phyloP scores from a whole-genome alignment of 2,888 invertebrate species.

The Polydrusus pterygomalis region DNA sequence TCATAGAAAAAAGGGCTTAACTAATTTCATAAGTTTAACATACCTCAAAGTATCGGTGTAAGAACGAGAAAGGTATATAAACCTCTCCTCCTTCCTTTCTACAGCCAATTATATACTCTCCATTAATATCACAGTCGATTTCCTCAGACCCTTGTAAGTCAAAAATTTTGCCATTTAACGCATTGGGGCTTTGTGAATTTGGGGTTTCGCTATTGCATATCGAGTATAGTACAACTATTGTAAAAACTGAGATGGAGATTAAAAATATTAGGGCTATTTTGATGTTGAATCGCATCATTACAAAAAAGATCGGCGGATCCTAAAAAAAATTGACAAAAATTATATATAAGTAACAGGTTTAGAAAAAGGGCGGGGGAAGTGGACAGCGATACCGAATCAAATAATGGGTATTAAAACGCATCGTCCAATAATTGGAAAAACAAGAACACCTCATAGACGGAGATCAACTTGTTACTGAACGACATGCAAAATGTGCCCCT shows the following conservation, averaged over 20 bases:
- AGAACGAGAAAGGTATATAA: constrained; percentile 93
- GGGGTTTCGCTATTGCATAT: constrained; percentile 74
- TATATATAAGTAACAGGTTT: too few relatives aligned
- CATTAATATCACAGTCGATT: constrained; percentile 92
- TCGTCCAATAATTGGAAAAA: too few relatives aligned
- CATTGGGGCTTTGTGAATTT: constrained; percentile 28
- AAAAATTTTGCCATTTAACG: constrained; percentile 60
- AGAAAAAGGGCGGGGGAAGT: too few relatives aligned
- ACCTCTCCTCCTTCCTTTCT: constrained; percentile 81
- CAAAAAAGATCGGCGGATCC: constrained; percentile 73
- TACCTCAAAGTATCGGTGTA: constrained; percentile 94
- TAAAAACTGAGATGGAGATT: constrained; percentile 78
- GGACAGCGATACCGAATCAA: too few relatives aligned
- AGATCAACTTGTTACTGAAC: too few relatives aligned
- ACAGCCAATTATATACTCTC: constrained; percentile 77
- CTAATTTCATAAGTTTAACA: too few relatives aligned
- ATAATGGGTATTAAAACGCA: too few relatives aligned
- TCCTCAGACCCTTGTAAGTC: constrained; percentile 76
- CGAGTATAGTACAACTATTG: constrained; percentile 84
- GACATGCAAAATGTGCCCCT: too few relatives aligned
- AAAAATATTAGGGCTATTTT: constrained; percentile 82
- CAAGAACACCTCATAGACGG: too few relatives aligned
- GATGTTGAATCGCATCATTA: constrained; percentile 87
- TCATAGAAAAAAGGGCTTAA: too few relatives aligned
- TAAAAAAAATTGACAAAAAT: constrained; percentile 59